These are phyloP conservation scores for Talpa occidentalis DNA, from an alignment of 2,113 vertebrate genomes.

Conservation along the genomic window DNA sequence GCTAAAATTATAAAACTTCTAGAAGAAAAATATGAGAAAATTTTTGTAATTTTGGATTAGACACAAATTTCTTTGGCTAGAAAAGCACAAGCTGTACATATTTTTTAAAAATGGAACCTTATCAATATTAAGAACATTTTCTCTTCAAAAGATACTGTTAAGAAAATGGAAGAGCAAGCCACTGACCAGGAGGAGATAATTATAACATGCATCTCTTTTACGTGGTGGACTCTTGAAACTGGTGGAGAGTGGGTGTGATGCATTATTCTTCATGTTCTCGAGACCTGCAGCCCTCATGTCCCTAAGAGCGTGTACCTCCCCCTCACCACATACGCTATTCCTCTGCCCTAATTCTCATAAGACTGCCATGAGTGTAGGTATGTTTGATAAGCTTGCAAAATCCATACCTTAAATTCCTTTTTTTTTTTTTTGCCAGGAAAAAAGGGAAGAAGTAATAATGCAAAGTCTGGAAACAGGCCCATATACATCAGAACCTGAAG, in stretches of 20 bases:
- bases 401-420: not conserved
- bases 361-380: not conserved
- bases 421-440: no score
- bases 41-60: not conserved
- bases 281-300: not conserved
- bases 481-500: rapidly evolving
- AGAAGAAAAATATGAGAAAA: not conserved
- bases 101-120: not conserved
- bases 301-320: not conserved
- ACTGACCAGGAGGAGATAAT: not conserved
- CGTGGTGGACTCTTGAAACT: not conserved
- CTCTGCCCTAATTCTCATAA: not conserved
- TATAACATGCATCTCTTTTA: not conserved
- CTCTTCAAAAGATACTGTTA: not conserved
- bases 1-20: not conserved
- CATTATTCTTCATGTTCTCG: not conserved
- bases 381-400: not conserved
- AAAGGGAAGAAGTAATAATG: not conserved
- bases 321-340: not conserved
- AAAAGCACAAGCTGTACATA: not conserved
- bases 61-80: not conserved
- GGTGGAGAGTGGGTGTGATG: not conserved
- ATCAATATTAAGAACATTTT: not conserved
- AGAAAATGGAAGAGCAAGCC: not conserved
- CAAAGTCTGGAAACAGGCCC: not conserved